phyloP scores from a whole-genome alignment of 2,888 invertebrate genomes.

The Antitype chi region DNA sequence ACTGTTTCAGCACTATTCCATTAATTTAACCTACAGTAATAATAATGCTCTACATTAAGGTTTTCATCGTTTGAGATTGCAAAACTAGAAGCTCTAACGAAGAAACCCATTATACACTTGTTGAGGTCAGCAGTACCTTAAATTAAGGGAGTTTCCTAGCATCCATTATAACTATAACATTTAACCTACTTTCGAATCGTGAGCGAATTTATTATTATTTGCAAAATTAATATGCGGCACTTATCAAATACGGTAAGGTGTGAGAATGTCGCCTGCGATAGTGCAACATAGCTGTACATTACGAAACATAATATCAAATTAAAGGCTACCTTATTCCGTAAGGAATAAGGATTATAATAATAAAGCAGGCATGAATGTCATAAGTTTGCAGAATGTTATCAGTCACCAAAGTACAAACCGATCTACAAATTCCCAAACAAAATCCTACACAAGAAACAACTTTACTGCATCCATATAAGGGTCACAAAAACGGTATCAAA shows the following conservation, averaged over 20 bases:
- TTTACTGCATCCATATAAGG: constrained; percentile 28
- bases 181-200: constrained; percentile 53
- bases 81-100: not conserved
- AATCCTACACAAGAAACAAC: constrained; percentile 25
- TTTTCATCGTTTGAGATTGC: constrained; percentile 22
- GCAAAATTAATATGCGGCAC: constrained; percentile 60
- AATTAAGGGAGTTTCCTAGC: constrained; percentile 24
- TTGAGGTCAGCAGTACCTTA: constrained; percentile 6
- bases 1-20: not conserved
- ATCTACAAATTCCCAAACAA: constrained; percentile 47
- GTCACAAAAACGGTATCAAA: constrained; percentile 6
- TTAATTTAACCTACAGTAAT: not conserved
- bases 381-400: constrained; percentile 59
- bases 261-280: constrained; percentile 66
- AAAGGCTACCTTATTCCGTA: constrained; percentile 12
- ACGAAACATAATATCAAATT: not conserved
- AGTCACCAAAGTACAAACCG: constrained; percentile 46
- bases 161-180: constrained; percentile 18
- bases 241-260: constrained; percentile 71
- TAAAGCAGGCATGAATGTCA: constrained; percentile 16
- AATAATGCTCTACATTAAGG: constrained; percentile 1
- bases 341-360: constrained; percentile 22
- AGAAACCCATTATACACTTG: not conserved
- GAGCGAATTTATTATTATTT: constrained; percentile 56
- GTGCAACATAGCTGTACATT: constrained; percentile 9